Percentiles rank a stretch among this genome's conserved stretches.
These are phyloP conservation scores for Tetragonula clypearis DNA, from an alignment of 1,140 invertebrate genomes.

Conservation along the genomic window DNA sequence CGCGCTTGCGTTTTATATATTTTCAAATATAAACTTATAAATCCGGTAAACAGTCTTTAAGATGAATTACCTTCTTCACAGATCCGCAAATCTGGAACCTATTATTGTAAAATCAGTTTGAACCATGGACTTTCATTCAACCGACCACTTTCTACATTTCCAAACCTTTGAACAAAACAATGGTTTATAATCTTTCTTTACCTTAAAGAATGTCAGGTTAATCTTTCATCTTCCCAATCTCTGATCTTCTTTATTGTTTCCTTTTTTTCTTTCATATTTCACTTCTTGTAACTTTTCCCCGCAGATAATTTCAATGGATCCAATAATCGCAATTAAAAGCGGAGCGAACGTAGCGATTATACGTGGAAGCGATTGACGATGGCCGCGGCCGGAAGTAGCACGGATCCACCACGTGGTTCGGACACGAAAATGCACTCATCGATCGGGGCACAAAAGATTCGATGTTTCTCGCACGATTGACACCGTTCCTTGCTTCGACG, in stretches of 20 bases:
- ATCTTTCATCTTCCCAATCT: background rate
- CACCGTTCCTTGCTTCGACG: conserved; percentile 55
- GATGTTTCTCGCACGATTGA: conserved; percentile 69
- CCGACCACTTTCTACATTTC: too few species aligned
- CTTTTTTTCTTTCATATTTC: background rate
- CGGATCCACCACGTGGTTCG: conserved; percentile 25
- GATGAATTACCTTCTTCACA: background rate
- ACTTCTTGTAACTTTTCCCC: background rate
- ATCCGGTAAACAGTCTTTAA: too few species aligned
- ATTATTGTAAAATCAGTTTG: background rate
- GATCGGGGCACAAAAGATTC: conserved; percentile 50
- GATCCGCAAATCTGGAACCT: background rate
- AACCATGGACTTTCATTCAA: background rate
- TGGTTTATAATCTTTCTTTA: background rate
- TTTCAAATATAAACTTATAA: too few species aligned
- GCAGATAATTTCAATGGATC: background rate
- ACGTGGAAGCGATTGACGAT: conserved; percentile 16
- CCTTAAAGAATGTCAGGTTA: background rate
- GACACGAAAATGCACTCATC: conserved; percentile 60
- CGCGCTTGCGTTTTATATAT: too few species aligned
- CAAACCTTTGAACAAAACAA: background rate
- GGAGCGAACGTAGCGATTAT: background rate
- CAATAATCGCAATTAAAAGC: background rate
- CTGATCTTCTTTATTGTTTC: background rate
- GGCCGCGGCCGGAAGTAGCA: background rate